Percentiles rank a stretch among this genome's conserved stretches.
Conservation (phyloP, 1,140 invertebrate genomes). For the Ceratosolen solmsi region DNA sequence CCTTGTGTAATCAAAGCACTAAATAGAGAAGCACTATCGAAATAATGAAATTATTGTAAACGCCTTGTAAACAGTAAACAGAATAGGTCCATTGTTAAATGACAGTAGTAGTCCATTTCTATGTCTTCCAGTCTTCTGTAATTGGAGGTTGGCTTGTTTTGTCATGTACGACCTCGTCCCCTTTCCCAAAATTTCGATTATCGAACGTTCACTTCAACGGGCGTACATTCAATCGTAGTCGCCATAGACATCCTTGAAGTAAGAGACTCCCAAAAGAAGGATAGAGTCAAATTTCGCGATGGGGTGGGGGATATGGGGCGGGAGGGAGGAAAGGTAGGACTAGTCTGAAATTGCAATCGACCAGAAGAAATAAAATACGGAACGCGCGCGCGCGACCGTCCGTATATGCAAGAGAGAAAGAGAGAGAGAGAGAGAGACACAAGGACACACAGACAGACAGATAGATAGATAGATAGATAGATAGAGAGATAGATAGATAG, state of each 20-base stretch:
- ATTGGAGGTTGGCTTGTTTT: not conserved
- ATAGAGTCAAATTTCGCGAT: not conserved
- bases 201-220: slow-evolving; percentile 5
- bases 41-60: not conserved
- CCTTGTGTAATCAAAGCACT: not conserved
- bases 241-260: not conserved
- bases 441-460: too few relatives aligned
- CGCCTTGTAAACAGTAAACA: not conserved
- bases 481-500: too few relatives aligned
- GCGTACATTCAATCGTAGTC: not conserved
- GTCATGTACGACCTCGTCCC: not conserved
- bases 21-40: not conserved
- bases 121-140: not conserved
- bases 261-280: not conserved
- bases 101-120: not conserved
- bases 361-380: not conserved
- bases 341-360: slow-evolving; percentile 51
- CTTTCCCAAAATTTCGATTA: slow-evolving; percentile 16
- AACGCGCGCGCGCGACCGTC: not conserved
- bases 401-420: too few relatives aligned
- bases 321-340: slow-evolving; percentile 50
- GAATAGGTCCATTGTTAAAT: not conserved
- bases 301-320: not conserved
- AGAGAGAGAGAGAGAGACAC: too few relatives aligned
- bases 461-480: too few relatives aligned